Evolutionary conservation across 2,797 vertebrate species (phyloP).

Genomic region (Poeciliopsis gracilis): DNA sequence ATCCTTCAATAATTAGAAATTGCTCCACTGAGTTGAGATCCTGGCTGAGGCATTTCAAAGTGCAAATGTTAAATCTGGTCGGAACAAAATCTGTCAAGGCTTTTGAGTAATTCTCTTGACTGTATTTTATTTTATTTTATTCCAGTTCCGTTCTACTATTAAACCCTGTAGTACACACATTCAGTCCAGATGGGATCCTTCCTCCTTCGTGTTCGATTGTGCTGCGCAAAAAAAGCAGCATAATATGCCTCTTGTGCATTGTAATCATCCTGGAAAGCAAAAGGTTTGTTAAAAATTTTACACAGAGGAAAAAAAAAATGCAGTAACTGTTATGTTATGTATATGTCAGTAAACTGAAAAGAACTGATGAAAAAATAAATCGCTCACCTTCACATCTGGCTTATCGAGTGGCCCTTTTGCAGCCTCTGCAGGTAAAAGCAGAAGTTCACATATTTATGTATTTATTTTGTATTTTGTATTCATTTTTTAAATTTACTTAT

Average conservation of each 20-base stretch:
- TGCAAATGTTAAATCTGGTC: neutral
- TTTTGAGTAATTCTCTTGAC: neutral
- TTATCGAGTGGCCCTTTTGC: neutral
- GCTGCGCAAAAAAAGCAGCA: conserved; percentile 1
- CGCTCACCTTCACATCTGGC: neutral
- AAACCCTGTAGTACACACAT: conserved; percentile 38
- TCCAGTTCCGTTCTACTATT: neutral
- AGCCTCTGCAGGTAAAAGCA: neutral
- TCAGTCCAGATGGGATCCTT: neutral
- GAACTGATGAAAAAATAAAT: neutral
- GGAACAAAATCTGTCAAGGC: neutral
- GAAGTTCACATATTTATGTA: neutral
- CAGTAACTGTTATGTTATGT: neutral
- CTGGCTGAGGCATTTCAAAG: neutral
- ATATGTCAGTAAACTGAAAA: neutral
- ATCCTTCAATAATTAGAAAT: neutral
- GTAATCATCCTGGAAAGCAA: neutral
- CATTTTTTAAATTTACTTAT: no score
- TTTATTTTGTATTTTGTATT: no score
- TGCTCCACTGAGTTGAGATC: neutral
- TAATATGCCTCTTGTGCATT: neutral
- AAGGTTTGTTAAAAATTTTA: neutral
- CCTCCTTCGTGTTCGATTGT: conserved; percentile 1
- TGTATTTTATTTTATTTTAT: neutral
- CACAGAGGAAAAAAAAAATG: neutral